Evolutionary conservation across 92 coral and sea anemone genomes (phyloP), one percentile per base, ranked within the genome.

Genomic region (Diadumene lineata): DNA sequence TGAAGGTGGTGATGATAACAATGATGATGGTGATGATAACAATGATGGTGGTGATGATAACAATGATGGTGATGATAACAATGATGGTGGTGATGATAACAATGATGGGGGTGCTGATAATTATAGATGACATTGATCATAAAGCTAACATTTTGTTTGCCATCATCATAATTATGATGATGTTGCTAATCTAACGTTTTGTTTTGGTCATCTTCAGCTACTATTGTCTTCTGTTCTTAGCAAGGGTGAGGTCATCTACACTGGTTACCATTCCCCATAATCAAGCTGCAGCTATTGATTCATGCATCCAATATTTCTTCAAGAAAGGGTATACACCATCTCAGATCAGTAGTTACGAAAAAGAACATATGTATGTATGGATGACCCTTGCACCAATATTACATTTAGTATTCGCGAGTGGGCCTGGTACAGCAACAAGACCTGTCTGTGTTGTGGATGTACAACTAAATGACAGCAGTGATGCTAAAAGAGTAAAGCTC

Each of bases 371-470:
- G 44, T 93, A 87, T 46, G 96, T 93, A 1, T 93, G 98, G 98
- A 86, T 93, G 78, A 87, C 97, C n/a, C 79, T 93, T 30, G 80
- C 81, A 8, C 98, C 98, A 0, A 66, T 90, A 2, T 82, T 90
- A 30, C 96, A 90, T 53, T 72, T 93, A 38, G 93, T 89, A n/a
- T 93, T 90, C 76, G 89, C 98, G 2, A 75, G 62, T 4, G 94
- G 94, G 2, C 65, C 32, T 21, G 55, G 43, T 21, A 56, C 43
- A 56, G 33, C 24, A 31, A 23, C 28, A n/a, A 23, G 38, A n/a
- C 27, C 57, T 3, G 16, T 60, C n/a, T 26, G 27, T n/a, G n/a
- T n/a, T n/a, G n/a, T n/a, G n/a, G n/a, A n/a, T n/a, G n/a, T n/a
- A n/a, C 27, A 1, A 7, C 1, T 7, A 23, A 26, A 58, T 34